Base-by-base conservation (phyloP, 2,797 vertebrate genomes). In the Neomorphus geoffroyi region DNA sequence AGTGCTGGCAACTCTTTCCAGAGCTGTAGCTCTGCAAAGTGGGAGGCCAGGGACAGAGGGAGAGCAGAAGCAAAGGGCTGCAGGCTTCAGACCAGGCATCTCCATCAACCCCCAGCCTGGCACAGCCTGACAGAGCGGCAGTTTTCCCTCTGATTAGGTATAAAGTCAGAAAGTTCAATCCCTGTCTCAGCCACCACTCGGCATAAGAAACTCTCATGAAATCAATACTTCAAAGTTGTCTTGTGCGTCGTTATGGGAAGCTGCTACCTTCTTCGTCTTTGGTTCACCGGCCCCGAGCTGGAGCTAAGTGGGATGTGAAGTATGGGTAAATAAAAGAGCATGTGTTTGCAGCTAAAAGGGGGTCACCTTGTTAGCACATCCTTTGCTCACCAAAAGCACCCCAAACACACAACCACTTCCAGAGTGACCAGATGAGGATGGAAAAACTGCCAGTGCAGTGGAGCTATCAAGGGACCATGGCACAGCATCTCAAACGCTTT, bases 401-500 rank as follows among this genome's bases (percentile, higher is more conserved):
- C 30, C 72, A 48, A 69, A n/a, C 50, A 32, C 50, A 13, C 9
- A 6, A 22, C 21, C 16, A 73, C 56, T 53, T 69, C 61, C 45
- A 32, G 56, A 24, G 1, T 1, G 6, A 24, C 48, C 3, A 28
- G 48, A 15, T 5, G 2, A 1, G 8, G 51, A 11, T 1, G 1
- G 45, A 60, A 65, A 28, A 81, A 64, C 70, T 71, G 58, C 69
- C 3, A 7, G 33, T 24, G 37, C 43, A 64, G 13, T 0, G 1
- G 62, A 64, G 37, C 57, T 50, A 19, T 8, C 0, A 2, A 79
- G 75, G 58, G 64, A 62, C 48, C 35, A 13, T 4, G 16, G 54
- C 18, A 1, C 46, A 66, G 21, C 9, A 0, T 28, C 51, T 71
- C 46, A 70, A 19, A 14, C 0, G 0, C 28, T 26, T 8, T 22